Conservation (phyloP, 2,888 invertebrate species). For the Yponomeuta malinellus region DNA sequence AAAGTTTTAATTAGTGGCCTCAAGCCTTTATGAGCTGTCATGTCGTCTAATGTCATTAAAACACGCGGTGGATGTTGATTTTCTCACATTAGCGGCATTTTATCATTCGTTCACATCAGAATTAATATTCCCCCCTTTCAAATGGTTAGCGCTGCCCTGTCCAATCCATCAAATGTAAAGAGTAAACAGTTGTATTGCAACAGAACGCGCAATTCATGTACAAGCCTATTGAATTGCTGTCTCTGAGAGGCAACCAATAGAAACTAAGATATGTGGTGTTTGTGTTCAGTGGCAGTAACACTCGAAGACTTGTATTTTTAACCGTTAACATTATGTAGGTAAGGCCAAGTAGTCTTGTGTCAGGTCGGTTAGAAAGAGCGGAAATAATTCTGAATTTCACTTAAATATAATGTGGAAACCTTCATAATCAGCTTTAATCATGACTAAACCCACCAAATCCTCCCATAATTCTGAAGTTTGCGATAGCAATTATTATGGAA, state of each 20-base stretch:
- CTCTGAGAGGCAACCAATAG: not conserved
- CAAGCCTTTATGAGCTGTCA: not conserved
- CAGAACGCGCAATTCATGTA: not conserved
- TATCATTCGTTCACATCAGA: conserved; percentile 12
- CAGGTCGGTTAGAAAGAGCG: too few relatives aligned
- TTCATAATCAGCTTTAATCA: too few relatives aligned
- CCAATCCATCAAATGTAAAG: not conserved
- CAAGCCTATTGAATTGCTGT: not conserved
- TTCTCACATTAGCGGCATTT: conserved; percentile 16
- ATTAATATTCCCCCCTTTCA: conserved; percentile 14
- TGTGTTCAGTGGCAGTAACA: too few relatives aligned
- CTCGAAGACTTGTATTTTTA: too few relatives aligned
- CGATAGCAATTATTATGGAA: too few relatives aligned
- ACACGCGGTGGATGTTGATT: conserved; percentile 10
- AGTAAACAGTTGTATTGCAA: not conserved
- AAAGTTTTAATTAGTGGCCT: not conserved
- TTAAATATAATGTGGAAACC: too few relatives aligned
- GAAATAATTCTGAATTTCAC: too few relatives aligned
- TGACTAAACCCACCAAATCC: too few relatives aligned
- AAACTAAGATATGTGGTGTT: not conserved
- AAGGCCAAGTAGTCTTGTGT: too few relatives aligned
- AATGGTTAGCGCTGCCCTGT: not conserved
- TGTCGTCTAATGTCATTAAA: conserved; percentile 1
- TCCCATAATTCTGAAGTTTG: too few relatives aligned
- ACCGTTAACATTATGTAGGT: too few relatives aligned